phyloP scores from a whole-genome alignment of 1,140 invertebrate genomes.

The Lepidurus arcticus region DNA sequence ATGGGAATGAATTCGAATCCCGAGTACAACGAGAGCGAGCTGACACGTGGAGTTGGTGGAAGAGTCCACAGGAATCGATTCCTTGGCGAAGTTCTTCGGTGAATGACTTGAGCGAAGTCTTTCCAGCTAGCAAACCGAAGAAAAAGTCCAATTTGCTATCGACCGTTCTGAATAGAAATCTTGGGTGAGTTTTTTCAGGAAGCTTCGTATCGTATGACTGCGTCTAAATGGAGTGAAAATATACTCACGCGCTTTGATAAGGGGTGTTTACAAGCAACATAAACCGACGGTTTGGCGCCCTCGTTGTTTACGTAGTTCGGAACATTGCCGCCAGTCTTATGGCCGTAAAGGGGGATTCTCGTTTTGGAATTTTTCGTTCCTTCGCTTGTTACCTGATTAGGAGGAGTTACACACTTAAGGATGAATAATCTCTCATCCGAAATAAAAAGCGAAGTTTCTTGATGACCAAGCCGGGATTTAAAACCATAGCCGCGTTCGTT shows the following conservation, averaged over 20 bases:
- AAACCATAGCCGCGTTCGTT: too few species aligned
- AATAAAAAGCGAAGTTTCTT: too few species aligned
- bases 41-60: background rate
- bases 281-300: background rate
- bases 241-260: background rate
- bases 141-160: conserved; percentile 5
- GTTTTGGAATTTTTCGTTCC: too few species aligned
- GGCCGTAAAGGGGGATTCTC: too few species aligned
- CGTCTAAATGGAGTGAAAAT: background rate
- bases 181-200: background rate
- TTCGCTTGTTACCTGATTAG: too few species aligned
- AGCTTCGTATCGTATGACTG: background rate
- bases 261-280: background rate
- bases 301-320: too few species aligned
- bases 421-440: too few species aligned
- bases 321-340: too few species aligned
- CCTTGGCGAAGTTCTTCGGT: conserved; percentile 6
- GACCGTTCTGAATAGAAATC: background rate
- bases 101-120: background rate
- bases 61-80: background rate
- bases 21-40: background rate
- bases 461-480: too few species aligned
- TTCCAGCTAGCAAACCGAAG: conserved; percentile 2
- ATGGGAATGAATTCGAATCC: background rate
- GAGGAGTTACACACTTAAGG: too few species aligned